These are phyloP conservation scores for Dorcus parallelipipedus DNA, from an alignment of 2,888 invertebrate species.

Conservation along the genomic window DNA sequence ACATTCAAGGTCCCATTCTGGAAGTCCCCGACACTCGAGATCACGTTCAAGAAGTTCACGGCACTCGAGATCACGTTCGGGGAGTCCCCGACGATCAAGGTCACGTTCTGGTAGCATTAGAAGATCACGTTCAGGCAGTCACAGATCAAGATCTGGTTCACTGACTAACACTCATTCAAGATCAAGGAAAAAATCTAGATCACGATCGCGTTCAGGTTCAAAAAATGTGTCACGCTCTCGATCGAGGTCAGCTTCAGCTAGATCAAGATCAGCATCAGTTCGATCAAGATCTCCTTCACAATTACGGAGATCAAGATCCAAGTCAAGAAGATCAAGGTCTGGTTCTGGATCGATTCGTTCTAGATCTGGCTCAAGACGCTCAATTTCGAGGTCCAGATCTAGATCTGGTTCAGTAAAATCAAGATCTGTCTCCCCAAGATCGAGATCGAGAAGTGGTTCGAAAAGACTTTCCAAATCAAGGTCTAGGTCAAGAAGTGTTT, in stretches of 20 bases:
- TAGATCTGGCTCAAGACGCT: constrained; percentile 26
- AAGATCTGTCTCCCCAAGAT: constrained; percentile 10
- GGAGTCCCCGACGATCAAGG: constrained; percentile 23
- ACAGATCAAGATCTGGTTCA: constrained; percentile 24
- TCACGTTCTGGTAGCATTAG: constrained; percentile 29
- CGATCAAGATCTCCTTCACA: constrained; percentile 31
- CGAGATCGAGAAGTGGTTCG: constrained; percentile 29
- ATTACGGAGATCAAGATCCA: constrained; percentile 32
- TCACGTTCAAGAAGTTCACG: constrained; percentile 27
- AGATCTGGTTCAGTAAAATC: constrained; percentile 18
- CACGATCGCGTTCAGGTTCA: constrained; percentile 26
- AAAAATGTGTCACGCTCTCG: constrained; percentile 21
- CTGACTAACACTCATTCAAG: constrained; percentile 29
- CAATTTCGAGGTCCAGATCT: constrained; percentile 31
- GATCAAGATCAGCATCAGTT: constrained; percentile 30
- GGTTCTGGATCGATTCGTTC: constrained; percentile 33
- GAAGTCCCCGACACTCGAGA: constrained; percentile 23
- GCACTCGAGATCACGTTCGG: constrained; percentile 10
- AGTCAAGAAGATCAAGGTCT: constrained; percentile 33
- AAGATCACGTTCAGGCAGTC: constrained; percentile 28
- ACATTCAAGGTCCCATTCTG: constrained; percentile 21
- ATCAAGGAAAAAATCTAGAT: constrained; percentile 26
- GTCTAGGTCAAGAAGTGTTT: constrained; percentile 17
- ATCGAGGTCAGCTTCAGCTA: constrained; percentile 36
- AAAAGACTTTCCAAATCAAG: constrained; percentile 27